These are phyloP conservation scores for Byasa hedistus DNA, from an alignment of 2,888 invertebrate genomes.

Conservation along the genomic window DNA sequence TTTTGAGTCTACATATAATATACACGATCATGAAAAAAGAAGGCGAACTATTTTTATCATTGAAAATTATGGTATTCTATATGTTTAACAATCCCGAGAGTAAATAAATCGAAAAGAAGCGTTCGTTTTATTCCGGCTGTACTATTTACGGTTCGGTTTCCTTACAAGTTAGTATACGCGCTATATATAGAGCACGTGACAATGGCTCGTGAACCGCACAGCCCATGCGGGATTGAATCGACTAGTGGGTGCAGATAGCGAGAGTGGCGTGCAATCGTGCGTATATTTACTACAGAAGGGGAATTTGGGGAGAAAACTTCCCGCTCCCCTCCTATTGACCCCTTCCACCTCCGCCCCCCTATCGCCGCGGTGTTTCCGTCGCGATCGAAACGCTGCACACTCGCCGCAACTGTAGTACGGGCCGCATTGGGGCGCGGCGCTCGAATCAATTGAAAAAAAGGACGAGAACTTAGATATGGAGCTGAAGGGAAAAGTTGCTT, in stretches of 20 bases:
- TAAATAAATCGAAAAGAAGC: conserved; percentile 56
- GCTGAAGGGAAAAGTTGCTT: conserved; percentile 85
- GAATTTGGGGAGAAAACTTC: conserved; percentile 55
- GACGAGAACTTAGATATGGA: conserved; percentile 76
- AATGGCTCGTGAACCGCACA: conserved; percentile 37
- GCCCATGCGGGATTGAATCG: conserved; percentile 51
- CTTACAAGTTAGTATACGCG: conserved; percentile 36
- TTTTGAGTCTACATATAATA: conserved; percentile 45
- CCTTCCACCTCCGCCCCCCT: conserved; percentile 40
- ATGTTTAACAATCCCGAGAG: conserved; percentile 65
- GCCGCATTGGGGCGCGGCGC: conserved; percentile 58
- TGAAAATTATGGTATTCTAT: conserved; percentile 72
- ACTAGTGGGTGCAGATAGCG: conserved; percentile 51
- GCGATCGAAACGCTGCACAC: conserved; percentile 72
- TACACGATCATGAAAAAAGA: conserved; percentile 49
- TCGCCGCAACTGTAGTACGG: conserved; percentile 44
- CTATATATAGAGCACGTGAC: conserved; percentile 39
- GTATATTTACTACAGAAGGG: conserved; percentile 71
- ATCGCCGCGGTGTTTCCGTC: conserved; percentile 44
- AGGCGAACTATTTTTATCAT: conserved; percentile 62
- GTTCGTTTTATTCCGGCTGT: conserved; percentile 41
- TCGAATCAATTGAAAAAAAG: conserved; percentile 38
- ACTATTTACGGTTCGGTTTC: conserved; percentile 25
- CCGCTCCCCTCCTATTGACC: conserved; percentile 38
- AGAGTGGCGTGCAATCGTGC: conserved; percentile 66